These are phyloP conservation scores for Emydura subglobosa DNA, from an alignment of 2,113 vertebrate species.

Conservation along the genomic window DNA sequence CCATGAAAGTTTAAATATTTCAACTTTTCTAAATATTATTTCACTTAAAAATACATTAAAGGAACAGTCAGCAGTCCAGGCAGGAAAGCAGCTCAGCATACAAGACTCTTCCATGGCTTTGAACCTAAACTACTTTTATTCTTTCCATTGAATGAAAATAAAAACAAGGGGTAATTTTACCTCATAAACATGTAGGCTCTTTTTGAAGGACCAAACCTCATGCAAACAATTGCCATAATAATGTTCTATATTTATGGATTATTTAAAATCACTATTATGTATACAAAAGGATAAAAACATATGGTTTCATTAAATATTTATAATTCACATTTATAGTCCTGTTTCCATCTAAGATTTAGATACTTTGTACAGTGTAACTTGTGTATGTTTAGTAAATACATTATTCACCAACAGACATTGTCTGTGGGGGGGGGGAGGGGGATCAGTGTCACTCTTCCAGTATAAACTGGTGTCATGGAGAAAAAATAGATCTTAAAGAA, in stretches of 20 bases:
- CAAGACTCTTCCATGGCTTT: neutral
- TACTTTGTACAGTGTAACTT: neutral
- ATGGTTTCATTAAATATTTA: neutral
- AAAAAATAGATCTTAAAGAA: neutral
- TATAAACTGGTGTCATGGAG: neutral
- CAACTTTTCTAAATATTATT: conserved; percentile 23
- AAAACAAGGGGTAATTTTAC: neutral
- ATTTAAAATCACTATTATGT: neutral
- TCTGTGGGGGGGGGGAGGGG: neutral
- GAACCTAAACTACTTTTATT: neutral
- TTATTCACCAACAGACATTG: neutral
- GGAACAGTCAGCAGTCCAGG: neutral
- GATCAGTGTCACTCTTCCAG: neutral
- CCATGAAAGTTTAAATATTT: neutral
- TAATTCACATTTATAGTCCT: neutral
- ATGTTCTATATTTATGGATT: neutral
- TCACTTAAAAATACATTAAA: neutral
- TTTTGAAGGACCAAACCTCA: neutral
- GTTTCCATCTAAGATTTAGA: neutral
- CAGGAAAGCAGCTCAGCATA: neutral
- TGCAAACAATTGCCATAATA: neutral
- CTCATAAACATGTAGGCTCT: neutral
- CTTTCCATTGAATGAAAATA: neutral
- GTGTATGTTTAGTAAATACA: neutral
- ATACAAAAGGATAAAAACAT: neutral